Evolutionary conservation across 2,113 vertebrate genomes (phyloP), one percentile per base, ranked within the genome.

Genomic region (Ardeotis arabs): DNA sequence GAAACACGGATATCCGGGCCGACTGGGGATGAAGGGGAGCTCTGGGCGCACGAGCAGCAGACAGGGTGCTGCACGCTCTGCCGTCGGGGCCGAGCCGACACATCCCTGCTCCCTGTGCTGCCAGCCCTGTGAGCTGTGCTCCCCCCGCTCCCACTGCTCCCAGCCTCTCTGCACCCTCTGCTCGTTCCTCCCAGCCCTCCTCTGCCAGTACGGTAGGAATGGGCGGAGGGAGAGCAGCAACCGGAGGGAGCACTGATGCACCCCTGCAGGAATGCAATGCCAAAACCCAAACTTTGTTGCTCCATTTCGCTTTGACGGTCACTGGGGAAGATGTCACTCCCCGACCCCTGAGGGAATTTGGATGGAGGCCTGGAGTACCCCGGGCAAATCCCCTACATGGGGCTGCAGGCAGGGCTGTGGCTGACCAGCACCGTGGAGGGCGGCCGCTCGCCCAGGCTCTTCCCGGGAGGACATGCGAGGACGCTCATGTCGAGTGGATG

Each of bases 41-140:
- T 88, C 49, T 1, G 23, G 78, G 73, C 1, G 3, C 80, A 27
- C 0, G 0, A 63, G 64, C 33, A 44, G 62, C 66, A 24, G 27
- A 6, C 0, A 0, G 63, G 74, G 53, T 0, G 2, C 63, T 49
- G 87, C 39, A 35, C 0, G 0, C 45, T 45, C 56, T 56, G 82
- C 81, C 63, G 20, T 8, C 0, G 0, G 74, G 53, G 28, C 64
- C 1, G 0, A 9, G 79, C 68, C 5, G 4, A 18, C 1, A 4
- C 64, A 27, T 10, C 39, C 47, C 86, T 63, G 37, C 44, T 78
- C 41, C 45, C 45, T 29, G 12, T 0, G 0, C 56, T 83, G n/a
- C 73, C 73, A 59, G 52, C 15, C n/a, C 56, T 33, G 14, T 44
- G 41, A 44, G 41, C 41, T 44, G 41, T 6, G 39, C n/a, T 90